Evolutionary conservation across 2,113 vertebrate genomes (phyloP), one percentile per base, ranked within the genome.

Genomic region (Saccopteryx bilineata): DNA sequence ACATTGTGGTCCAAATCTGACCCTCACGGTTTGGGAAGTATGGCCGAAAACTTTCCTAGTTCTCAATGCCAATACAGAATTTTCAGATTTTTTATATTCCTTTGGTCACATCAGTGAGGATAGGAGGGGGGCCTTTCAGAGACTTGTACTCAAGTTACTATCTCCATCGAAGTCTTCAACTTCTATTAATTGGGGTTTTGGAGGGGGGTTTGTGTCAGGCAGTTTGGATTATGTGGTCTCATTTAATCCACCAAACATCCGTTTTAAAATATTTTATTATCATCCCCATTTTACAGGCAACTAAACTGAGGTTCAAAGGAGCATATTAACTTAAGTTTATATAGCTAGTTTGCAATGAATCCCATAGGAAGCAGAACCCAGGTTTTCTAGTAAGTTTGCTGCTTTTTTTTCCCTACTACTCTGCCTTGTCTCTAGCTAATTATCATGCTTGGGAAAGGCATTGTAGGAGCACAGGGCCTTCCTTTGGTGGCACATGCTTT

Each of bases 181-280:
- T 72, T 66, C 24, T 24, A 52, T 6, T 63, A 14, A 88, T 13
- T 61, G 60, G 39, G 39, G 39, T 50, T 80, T 88, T 81, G 15
- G 39, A 39, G 5, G 39, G 9, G 33, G 17, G 14, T 13, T 13
- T 66, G 66, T 81, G 13, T 13, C 5, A 4, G 71, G 23, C 19
- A 58, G 8, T 28, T 87, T 91, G 56, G 83, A 9, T 46, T 86
- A 61, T 2, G 1, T 75, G 56, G 28, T 86, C 23, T 60, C 56
- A 28, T 50, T 83, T 72, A 83, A 83, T 69, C 50, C 9, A 65
- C 28, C 56, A 83, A 74, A 83, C 28, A n/a, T 48, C 9, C 12
- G 10, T 86, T 86, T 90, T 85, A 93, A 58, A 46, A 39, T 96
- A 26, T 18, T 71, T 71, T 54, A 52, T 89, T 33, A 61, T 58